These are phyloP conservation scores for Cardiocondyla obscurior DNA, from an alignment of 1,140 invertebrate genomes.

Conservation along the genomic window DNA sequence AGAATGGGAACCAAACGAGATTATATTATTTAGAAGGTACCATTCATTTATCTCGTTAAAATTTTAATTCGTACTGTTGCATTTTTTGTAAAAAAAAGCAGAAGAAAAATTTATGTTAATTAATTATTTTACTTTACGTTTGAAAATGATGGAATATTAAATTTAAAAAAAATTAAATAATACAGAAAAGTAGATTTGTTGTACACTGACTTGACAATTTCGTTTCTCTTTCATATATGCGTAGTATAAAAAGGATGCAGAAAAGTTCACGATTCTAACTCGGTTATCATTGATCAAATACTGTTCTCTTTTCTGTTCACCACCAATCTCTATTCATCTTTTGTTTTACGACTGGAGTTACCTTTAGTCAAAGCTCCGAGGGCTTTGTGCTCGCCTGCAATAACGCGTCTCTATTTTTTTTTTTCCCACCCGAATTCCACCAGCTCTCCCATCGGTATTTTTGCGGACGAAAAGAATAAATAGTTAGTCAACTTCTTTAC, in stretches of 20 bases:
- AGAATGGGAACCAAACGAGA: not conserved
- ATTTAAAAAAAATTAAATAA: not conserved
- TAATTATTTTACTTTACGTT: not conserved
- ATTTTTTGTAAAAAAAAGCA: no score
- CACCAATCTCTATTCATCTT: slow-evolving; percentile 41
- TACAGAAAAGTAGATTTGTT: no score
- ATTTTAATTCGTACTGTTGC: not conserved
- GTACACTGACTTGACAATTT: not conserved
- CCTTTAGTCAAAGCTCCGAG: slow-evolving; percentile 32
- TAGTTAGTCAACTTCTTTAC: not conserved
- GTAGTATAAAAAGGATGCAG: no score
- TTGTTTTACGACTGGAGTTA: slow-evolving; percentile 47
- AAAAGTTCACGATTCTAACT: slow-evolving; percentile 27
- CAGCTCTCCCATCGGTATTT: slow-evolving; percentile 28
- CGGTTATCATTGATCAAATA: slow-evolving; percentile 20
- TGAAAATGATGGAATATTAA: not conserved
- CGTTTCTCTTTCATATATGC: not conserved
- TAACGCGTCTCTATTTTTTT: slow-evolving; percentile 30
- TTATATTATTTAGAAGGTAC: not conserved
- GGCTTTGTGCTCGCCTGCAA: slow-evolving; percentile 43
- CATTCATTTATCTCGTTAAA: not conserved
- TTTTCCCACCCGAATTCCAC: slow-evolving; percentile 19
- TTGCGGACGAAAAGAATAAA: not conserved
- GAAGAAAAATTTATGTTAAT: not conserved
- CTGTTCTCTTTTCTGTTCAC: slow-evolving; percentile 9